These are phyloP conservation scores for Parthenolecanium corni DNA, from an alignment of 2,888 invertebrate species.

Conservation along the genomic window DNA sequence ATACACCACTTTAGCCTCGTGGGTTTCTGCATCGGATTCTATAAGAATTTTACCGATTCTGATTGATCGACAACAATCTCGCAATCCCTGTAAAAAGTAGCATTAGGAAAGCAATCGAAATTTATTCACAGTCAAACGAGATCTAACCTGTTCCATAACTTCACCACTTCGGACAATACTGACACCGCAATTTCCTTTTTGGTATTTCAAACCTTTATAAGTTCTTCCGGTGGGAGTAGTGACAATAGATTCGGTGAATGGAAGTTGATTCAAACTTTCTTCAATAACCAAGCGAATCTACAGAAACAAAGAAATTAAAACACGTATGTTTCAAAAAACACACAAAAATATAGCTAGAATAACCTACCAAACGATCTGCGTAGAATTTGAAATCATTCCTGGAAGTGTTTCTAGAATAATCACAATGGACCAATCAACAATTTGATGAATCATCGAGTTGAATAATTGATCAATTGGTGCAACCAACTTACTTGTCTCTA, in stretches of 20 bases:
- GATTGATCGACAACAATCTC: slow-evolving; percentile 97
- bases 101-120: neutral
- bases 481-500: slow-evolving; percentile 60
- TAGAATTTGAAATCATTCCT: slow-evolving; percentile 97
- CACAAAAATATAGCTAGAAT: neutral
- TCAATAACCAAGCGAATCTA: slow-evolving; percentile 91
- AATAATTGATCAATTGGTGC: too few relatives aligned
- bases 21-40: slow-evolving; percentile 90
- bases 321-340: neutral
- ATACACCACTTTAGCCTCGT: slow-evolving; percentile 92
- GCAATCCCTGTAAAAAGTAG: slow-evolving; percentile 49
- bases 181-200: slow-evolving; percentile 96
- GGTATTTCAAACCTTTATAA: slow-evolving; percentile 87
- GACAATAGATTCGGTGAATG: slow-evolving; percentile 81
- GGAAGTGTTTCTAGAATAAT: slow-evolving; percentile 63
- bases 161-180: slow-evolving; percentile 89
- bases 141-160: slow-evolving; percentile 80
- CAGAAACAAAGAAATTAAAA: neutral
- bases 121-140: neutral
- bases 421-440: slow-evolving; percentile 25
- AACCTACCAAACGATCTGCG: slow-evolving; percentile 75
- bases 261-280: slow-evolving; percentile 92
- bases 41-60: slow-evolving; percentile 96
- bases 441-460: neutral
- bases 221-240: slow-evolving; percentile 84